Conservation (phyloP, 2,888 invertebrate genomes). For the Hirtodrosophila cameraria region DNA sequence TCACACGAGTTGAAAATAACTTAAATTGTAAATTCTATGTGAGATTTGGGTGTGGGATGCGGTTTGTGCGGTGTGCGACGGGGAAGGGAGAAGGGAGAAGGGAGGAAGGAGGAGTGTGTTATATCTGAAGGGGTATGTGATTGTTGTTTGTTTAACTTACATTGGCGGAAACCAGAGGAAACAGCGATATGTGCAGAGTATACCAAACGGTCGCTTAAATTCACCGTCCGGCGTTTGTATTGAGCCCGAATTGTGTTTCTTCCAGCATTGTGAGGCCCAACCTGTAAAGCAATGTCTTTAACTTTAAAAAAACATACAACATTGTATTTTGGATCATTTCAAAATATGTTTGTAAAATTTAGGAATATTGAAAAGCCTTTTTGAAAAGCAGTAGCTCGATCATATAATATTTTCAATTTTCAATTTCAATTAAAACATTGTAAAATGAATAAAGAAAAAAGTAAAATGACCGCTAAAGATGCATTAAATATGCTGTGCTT, state of each 20-base stretch:
- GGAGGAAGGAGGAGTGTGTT: too few relatives aligned
- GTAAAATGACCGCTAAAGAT: too few relatives aligned
- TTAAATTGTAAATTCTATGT: conserved; percentile 64
- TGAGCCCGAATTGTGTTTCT: conserved; percentile 82
- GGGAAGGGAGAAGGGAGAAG: too few relatives aligned
- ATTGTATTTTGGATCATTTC: background rate
- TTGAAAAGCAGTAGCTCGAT: too few relatives aligned
- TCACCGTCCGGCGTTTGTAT: conserved; percentile 83
- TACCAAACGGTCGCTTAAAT: conserved; percentile 82
- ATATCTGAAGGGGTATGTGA: conserved; percentile 9
- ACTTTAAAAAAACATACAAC: too few relatives aligned
- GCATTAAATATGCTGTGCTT: too few relatives aligned
- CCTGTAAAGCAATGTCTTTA: conserved; percentile 54
- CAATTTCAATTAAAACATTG: too few relatives aligned
- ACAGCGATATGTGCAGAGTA: conserved; percentile 83
- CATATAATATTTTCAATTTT: too few relatives aligned
- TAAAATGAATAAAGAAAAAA: too few relatives aligned
- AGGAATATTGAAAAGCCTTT: too few relatives aligned
- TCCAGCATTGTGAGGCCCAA: conserved; percentile 83
- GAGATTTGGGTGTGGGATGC: background rate
- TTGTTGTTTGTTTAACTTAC: conserved; percentile 76
- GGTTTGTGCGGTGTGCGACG: conserved; percentile 1
- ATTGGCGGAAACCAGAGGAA: conserved; percentile 83
- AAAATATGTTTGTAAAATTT: too few relatives aligned
- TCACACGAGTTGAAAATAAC: conserved; percentile 66